Conservation (phyloP, 1,140 invertebrate species). For the Eubasilissa regina region DNA sequence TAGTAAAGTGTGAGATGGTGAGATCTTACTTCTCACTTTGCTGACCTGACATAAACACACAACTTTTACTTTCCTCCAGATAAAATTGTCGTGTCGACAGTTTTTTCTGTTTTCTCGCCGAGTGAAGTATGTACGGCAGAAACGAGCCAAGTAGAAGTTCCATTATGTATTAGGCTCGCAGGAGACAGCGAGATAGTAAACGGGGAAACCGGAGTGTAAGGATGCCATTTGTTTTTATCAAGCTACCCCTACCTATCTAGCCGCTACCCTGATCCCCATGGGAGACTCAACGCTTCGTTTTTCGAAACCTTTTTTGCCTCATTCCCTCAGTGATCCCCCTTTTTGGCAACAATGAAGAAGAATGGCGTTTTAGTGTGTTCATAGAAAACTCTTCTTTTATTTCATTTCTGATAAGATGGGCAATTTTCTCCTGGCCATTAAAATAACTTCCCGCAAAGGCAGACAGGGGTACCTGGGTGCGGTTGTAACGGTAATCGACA, state of each 20-base stretch:
- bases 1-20: conserved; percentile 36
- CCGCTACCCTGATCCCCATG: conserved; percentile 54
- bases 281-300: conserved; percentile 60
- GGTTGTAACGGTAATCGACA: too few relatives aligned
- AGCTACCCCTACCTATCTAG: conserved; percentile 54
- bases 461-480: too few relatives aligned
- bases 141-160: conserved; percentile 56
- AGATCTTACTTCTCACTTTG: conserved; percentile 45
- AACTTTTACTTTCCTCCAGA: conserved; percentile 58
- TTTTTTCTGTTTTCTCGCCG: conserved; percentile 56
- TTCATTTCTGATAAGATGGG: conserved; percentile 30
- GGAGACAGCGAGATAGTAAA: conserved; percentile 51
- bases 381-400: conserved; percentile 56
- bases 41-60: conserved; percentile 54
- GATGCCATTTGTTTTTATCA: conserved; percentile 61
- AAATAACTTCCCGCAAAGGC: too few relatives aligned
- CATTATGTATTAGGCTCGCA: conserved; percentile 60
- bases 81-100: conserved; percentile 60
- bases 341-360: conserved; percentile 60
- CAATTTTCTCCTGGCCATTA: conserved; percentile 30
- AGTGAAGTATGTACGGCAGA: conserved; percentile 56
- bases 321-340: conserved; percentile 38
- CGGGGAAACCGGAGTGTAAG: conserved; percentile 59
- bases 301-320: conserved; percentile 59
- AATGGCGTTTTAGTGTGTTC: conserved; percentile 58